Evolutionary conservation across 2,888 invertebrate genomes (phyloP).

Genomic region (Drosophila subsilvestris): DNA sequence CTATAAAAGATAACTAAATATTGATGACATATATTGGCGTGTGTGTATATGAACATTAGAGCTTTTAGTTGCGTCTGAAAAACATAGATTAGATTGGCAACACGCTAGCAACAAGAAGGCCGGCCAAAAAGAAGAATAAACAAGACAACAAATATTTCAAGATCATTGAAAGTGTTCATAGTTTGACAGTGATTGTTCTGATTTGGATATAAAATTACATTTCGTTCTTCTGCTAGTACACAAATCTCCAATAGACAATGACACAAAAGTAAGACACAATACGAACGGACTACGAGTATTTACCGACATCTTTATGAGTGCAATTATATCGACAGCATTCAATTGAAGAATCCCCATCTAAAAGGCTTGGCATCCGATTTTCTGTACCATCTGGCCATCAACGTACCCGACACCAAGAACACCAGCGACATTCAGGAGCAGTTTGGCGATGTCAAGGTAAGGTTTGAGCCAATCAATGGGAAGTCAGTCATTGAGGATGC

Average conservation of each 20-base stretch:
- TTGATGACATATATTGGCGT: background rate
- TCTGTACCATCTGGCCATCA: conserved; percentile 94
- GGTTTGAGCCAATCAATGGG: background rate
- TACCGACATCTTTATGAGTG: background rate
- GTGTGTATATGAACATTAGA: background rate
- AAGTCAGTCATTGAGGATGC: no score
- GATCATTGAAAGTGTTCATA: background rate
- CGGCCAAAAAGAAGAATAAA: conserved; percentile 1
- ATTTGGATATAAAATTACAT: background rate
- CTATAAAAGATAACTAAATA: background rate
- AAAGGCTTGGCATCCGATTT: conserved; percentile 86
- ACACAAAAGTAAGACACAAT: conserved; percentile 4
- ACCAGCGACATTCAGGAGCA: conserved; percentile 92
- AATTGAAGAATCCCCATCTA: conserved; percentile 63
- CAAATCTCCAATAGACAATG: background rate
- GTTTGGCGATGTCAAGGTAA: conserved; percentile 97
- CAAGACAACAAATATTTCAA: conserved; percentile 3
- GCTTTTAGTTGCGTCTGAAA: background rate
- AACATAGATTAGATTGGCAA: conserved; percentile 11
- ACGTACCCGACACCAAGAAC: conserved; percentile 90
- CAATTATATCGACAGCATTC: conserved; percentile 4
- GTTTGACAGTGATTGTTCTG: background rate
- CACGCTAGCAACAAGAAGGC: background rate
- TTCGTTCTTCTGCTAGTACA: background rate
- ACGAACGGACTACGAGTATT: background rate